A percentile compares a stretch with the other conserved stretches of the same genome.
Conservation (phyloP, 2,888 invertebrate species). For the Caenorhabditis virilis region DNA sequence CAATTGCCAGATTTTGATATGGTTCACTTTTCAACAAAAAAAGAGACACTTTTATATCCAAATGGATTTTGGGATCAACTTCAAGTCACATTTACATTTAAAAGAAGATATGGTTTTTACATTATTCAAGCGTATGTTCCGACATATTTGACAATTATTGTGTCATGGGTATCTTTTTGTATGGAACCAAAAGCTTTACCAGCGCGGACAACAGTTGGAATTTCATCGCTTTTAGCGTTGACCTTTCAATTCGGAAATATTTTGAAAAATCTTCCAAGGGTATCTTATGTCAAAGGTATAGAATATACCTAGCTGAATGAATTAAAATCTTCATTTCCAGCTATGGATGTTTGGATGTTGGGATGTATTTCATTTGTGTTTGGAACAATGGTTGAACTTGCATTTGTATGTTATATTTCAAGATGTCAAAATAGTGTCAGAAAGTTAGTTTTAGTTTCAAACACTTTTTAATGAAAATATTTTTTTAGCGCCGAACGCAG, state of each 20-base stretch:
- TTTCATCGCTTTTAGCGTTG: slow-evolving; percentile 66
- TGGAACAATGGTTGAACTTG: slow-evolving; percentile 68
- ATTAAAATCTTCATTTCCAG: slow-evolving; percentile 27
- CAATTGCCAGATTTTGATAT: slow-evolving; percentile 68
- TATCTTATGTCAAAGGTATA: slow-evolving; percentile 65
- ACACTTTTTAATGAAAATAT: slow-evolving; percentile 1
- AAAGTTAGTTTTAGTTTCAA: slow-evolving; percentile 32
- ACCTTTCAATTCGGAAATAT: slow-evolving; percentile 68
- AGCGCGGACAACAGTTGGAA: slow-evolving; percentile 68
- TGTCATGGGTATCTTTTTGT: slow-evolving; percentile 68
- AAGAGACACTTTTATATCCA: slow-evolving; percentile 58
- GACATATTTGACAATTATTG: slow-evolving; percentile 66
- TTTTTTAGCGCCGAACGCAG: slow-evolving; percentile 43
- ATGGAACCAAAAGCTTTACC: slow-evolving; percentile 69
- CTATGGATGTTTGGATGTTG: slow-evolving; percentile 69
- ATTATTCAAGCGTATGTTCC: slow-evolving; percentile 69
- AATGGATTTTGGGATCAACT: slow-evolving; percentile 64
- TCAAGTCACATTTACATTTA: slow-evolving; percentile 66
- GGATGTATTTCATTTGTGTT: slow-evolving; percentile 68
- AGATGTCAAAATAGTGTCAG: slow-evolving; percentile 58
- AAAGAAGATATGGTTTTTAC: slow-evolving; percentile 68
- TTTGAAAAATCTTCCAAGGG: slow-evolving; percentile 67
- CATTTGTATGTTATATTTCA: slow-evolving; percentile 68
- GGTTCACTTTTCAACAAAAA: slow-evolving; percentile 60
- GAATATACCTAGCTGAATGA: background rate